phyloP scores from a whole-genome alignment of 2,888 invertebrate species.

The Frankliniella fusca region DNA sequence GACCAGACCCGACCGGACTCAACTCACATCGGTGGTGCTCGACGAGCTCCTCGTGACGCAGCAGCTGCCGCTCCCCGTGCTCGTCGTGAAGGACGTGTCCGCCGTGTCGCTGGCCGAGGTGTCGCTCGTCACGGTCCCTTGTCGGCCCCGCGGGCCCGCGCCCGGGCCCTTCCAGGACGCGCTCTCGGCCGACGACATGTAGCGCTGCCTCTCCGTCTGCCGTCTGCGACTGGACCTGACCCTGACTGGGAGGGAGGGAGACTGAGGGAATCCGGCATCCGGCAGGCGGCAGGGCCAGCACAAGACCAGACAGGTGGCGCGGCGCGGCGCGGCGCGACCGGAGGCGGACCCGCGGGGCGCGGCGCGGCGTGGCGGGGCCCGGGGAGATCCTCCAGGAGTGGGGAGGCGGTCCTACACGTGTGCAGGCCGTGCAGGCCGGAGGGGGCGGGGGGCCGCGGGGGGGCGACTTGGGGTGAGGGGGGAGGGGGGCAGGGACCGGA shows the following conservation, averaged over 20 bases:
- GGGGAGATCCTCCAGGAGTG: no score
- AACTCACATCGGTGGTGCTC: not conserved
- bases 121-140: not conserved
- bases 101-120: not conserved
- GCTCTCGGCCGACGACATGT: not conserved
- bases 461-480: no score
- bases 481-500: no score
- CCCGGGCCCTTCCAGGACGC: not conserved
- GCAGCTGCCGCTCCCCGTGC: not conserved
- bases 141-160: not conserved
- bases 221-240: not conserved
- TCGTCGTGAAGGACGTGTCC: constrained; percentile 3
- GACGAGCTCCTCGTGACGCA: not conserved
- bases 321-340: not conserved
- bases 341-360: not conserved
- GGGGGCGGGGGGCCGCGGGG: no score
- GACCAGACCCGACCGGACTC: not conserved
- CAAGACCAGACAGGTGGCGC: not conserved
- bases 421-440: no score
- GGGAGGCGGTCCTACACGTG: no score
- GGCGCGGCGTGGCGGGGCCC: not conserved
- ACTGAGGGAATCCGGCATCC: no score
- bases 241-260: not conserved
- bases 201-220: no score
- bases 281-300: not conserved